phyloP scores from a whole-genome alignment of 2,888 invertebrate genomes.

The Napeogenes inachia region DNA sequence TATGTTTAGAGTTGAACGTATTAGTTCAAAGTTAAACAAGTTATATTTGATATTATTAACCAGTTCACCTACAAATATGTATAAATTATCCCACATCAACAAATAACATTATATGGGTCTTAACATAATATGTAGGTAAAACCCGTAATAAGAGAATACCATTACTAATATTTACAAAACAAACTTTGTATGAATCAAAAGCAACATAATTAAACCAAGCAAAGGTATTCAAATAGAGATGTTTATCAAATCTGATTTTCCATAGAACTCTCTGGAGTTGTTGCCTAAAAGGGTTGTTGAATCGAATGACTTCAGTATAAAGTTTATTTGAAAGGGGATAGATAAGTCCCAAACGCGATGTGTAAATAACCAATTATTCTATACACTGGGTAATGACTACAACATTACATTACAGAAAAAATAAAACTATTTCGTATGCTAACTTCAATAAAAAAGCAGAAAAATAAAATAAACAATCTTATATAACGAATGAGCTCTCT shows the following conservation, averaged over 20 bases:
- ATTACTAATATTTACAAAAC: slow-evolving; percentile 16
- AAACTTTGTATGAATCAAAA: slow-evolving; percentile 17
- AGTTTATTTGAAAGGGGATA: slow-evolving; percentile 14
- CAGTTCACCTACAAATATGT: too few species aligned
- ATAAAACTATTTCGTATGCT: too few species aligned
- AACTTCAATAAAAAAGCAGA: too few species aligned
- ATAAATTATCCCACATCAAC: background rate
- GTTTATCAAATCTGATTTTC: slow-evolving; percentile 41
- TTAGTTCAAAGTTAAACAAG: too few species aligned
- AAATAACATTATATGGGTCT: slow-evolving; percentile 4
- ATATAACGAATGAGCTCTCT: too few species aligned
- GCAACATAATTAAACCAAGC: slow-evolving; percentile 20
- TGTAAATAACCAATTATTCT: slow-evolving; percentile 2
- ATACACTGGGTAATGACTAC: too few species aligned
- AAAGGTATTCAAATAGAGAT: slow-evolving; percentile 32
- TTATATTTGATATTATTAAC: too few species aligned
- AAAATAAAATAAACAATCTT: too few species aligned
- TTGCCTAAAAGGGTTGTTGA: slow-evolving; percentile 31
- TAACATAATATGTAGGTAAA: slow-evolving; percentile 12
- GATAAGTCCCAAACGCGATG: background rate
- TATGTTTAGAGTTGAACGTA: too few species aligned
- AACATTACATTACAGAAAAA: too few species aligned
- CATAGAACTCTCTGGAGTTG: slow-evolving; percentile 32
- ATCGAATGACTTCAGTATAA: slow-evolving; percentile 22
- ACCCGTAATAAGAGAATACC: slow-evolving; percentile 15